These are phyloP conservation scores for Clusia tigrina DNA, from an alignment of 2,888 invertebrate species.

Conservation along the genomic window DNA sequence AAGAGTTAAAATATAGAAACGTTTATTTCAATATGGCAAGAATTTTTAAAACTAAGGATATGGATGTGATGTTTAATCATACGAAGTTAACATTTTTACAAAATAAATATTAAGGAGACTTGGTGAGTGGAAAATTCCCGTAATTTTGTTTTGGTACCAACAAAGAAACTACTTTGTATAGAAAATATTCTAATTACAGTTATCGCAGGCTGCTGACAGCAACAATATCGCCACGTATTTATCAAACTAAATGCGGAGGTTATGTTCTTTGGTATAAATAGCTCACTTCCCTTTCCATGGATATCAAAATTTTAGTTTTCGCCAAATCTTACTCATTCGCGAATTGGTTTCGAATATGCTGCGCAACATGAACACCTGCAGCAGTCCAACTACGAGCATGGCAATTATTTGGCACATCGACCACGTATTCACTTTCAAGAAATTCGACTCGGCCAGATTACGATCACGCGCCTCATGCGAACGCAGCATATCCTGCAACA, in stretches of 20 bases:
- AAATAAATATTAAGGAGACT: no score
- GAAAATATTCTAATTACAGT: no score
- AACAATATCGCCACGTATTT: no score
- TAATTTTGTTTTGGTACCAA: no score
- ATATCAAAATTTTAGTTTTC: constrained; percentile 56
- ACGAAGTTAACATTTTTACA: no score
- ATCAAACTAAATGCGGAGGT: no score
- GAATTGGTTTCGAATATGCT: constrained; percentile 76
- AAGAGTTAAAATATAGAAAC: not conserved
- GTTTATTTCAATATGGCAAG: not conserved
- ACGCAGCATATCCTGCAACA: constrained; percentile 75
- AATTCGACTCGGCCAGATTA: constrained; percentile 82
- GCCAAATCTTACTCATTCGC: constrained; percentile 60
- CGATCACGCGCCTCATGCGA: constrained; percentile 83
- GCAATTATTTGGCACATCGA: constrained; percentile 76
- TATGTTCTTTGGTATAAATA: constrained; percentile 1
- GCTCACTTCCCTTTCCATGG: not conserved
- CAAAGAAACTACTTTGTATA: no score
- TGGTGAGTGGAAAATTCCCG: no score
- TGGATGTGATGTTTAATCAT: not conserved
- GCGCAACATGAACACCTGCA: constrained; percentile 82
- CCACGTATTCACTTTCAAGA: constrained; percentile 81
- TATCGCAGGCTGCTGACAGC: no score
- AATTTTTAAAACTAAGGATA: not conserved
- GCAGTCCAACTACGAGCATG: constrained; percentile 76